Conservation (phyloP, 2,797 vertebrate genomes). For the Clarias fuscus region DNA sequence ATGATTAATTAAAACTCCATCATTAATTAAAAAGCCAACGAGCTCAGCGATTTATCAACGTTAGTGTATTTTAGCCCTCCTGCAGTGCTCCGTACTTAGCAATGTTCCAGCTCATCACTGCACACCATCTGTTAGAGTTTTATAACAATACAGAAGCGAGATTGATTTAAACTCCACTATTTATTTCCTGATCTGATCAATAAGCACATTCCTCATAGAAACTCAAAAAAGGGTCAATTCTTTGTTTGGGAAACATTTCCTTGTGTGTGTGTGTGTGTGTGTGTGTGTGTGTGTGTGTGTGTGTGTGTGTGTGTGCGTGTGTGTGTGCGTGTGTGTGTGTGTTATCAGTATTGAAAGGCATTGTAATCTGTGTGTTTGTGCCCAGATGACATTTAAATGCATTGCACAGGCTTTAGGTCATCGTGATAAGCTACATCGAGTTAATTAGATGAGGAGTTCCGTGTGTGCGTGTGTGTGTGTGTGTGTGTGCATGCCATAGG, state of each 20-base stretch:
- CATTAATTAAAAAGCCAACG: constrained; percentile 35
- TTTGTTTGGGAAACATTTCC: not conserved
- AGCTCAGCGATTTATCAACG: constrained; percentile 34
- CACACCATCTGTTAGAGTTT: not conserved
- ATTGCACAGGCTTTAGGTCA: constrained; percentile 18
- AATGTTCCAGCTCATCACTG: constrained; percentile 12
- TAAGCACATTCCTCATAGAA: not conserved
- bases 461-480: constrained; percentile 23
- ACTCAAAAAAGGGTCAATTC: not conserved
- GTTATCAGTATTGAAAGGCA: not conserved
- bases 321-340: not conserved
- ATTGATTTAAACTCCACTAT: not conserved
- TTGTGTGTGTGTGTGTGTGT: not conserved
- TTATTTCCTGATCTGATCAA: not conserved
- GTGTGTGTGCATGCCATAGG: not conserved
- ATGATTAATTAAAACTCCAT: constrained; percentile 24
- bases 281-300: not conserved
- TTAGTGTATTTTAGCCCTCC: constrained; percentile 34
- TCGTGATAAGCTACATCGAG: constrained; percentile 13
- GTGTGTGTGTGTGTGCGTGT: not conserved
- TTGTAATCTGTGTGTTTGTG: constrained; percentile 2
- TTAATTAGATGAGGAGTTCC: constrained; percentile 40
- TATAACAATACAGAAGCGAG: not conserved
- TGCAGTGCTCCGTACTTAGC: not conserved
- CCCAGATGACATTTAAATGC: constrained; percentile 22